Evolutionary conservation across 2,888 invertebrate species (phyloP).

Genomic region (Adineta ricciae): DNA sequence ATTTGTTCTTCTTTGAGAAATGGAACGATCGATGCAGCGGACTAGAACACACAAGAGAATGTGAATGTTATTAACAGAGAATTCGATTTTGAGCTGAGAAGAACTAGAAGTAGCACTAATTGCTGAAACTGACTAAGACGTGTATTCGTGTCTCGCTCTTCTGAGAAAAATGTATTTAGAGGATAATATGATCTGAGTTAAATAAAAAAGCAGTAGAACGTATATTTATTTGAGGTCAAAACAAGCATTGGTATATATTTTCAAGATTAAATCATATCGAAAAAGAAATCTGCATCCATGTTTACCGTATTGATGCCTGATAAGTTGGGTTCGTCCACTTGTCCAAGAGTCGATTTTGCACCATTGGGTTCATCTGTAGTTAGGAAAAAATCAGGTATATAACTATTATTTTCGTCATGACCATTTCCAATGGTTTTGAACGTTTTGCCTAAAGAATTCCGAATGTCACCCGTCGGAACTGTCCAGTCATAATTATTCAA

Average conservation of each 20-base stretch:
- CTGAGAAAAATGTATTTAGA: no score
- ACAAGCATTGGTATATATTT: not conserved
- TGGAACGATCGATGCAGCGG: not conserved
- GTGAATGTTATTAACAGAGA: not conserved
- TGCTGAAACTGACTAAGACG: no score
- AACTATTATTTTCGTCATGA: not conserved
- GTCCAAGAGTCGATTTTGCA: not conserved
- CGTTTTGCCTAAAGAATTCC: not conserved
- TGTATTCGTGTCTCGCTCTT: no score
- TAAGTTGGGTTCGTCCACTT: not conserved
- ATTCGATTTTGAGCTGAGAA: not conserved
- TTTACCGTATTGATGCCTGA: constrained; percentile 4
- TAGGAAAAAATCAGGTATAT: not conserved
- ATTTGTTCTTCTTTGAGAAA: not conserved
- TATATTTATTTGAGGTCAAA: not conserved
- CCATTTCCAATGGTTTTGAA: not conserved
- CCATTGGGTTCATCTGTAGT: not conserved
- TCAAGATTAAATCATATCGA: not conserved
- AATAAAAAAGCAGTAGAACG: not conserved
- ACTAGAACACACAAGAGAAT: not conserved
- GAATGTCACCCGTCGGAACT: not conserved
- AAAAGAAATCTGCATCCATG: not conserved
- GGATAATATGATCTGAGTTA: not conserved
- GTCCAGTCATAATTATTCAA: not conserved
- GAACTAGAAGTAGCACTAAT: no score